These are phyloP conservation scores for Athalia cordata DNA, from an alignment of 2,888 invertebrate species.

Conservation along the genomic window DNA sequence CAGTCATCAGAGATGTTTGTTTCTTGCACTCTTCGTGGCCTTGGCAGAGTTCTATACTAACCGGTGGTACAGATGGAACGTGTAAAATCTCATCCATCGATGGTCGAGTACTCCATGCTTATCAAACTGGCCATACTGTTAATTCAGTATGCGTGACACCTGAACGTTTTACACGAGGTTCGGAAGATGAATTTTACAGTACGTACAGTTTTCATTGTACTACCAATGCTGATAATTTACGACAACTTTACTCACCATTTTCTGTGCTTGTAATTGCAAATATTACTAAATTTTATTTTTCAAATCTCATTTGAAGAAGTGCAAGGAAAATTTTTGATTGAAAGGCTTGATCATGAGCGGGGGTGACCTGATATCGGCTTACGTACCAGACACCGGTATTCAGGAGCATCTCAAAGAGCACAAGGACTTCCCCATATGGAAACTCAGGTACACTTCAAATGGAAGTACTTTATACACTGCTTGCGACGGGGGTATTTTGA, in stretches of 20 bases:
- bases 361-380: constrained; percentile 72
- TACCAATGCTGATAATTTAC: not conserved
- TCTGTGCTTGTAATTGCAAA: not conserved
- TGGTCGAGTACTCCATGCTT: constrained; percentile 71
- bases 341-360: constrained; percentile 73
- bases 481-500: constrained; percentile 72
- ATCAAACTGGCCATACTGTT: constrained; percentile 71
- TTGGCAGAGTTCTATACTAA: constrained; percentile 72
- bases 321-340: constrained; percentile 44
- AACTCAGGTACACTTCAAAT: constrained; percentile 73
- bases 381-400: constrained; percentile 72
- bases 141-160: constrained; percentile 73
- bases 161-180: constrained; percentile 69
- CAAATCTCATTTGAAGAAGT: constrained; percentile 21
- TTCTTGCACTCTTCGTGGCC: constrained; percentile 74
- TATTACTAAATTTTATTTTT: constrained; percentile 19
- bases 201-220: constrained; percentile 48
- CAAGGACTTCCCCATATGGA: constrained; percentile 72
- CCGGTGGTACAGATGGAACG: constrained; percentile 72
- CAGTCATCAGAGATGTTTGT: constrained; percentile 72
- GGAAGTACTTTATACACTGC: constrained; percentile 73
- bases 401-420: constrained; percentile 72
- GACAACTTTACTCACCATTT: not conserved
- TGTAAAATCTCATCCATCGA: constrained; percentile 73
- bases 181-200: constrained; percentile 73